Evolutionary conservation across 2,113 vertebrate genomes (phyloP), one percentile per base, ranked within the genome.

Genomic region (Thymallus thymallus): DNA sequence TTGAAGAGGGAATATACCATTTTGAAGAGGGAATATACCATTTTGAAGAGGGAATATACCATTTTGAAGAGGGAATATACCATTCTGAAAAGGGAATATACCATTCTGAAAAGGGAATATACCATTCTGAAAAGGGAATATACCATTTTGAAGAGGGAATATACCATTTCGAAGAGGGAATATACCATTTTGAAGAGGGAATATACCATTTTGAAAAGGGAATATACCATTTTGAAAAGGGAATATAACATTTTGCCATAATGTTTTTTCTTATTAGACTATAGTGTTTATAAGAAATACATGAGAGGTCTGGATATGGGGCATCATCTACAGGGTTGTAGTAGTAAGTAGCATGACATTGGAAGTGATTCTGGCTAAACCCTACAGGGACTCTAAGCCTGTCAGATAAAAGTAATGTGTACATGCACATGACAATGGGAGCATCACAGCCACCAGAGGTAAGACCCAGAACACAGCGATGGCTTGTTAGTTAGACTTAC

Each of bases 271-370:
- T 73, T 73, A 61, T 69, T 63, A 60, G 76, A 77, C 75, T 68
- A 68, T 20, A 74, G 29, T 26, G 7, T 71, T 82, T 41, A 61
- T 75, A 45, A 68, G 14, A 83, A 85, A 83, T 75, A 76, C 69
- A 77, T 71, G 63, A 58, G 56, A 26, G 58, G 73, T 30, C 74
- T 35, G 75, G 74, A 72, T 77, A 76, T 65, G 63, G 63, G 72
- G 71, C 72, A 67, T 61, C 72, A 23, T 68, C 65, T 69, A 76
- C 30, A 71, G n/a, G n/a, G 56, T 23, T 5, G 6, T 16, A 16
- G 56, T 70, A 67, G 22, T 24, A 56, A 26, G 14, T 32, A 64
- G 29, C 32, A 56, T 74, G 24, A 74, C 30, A 30, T 16, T 72
- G 74, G 73, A 68, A 75, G 51, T 71, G 68, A 67, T 20, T 60